phyloP scores from a whole-genome alignment of 2,797 vertebrate species.

The Salmo trutta region DNA sequence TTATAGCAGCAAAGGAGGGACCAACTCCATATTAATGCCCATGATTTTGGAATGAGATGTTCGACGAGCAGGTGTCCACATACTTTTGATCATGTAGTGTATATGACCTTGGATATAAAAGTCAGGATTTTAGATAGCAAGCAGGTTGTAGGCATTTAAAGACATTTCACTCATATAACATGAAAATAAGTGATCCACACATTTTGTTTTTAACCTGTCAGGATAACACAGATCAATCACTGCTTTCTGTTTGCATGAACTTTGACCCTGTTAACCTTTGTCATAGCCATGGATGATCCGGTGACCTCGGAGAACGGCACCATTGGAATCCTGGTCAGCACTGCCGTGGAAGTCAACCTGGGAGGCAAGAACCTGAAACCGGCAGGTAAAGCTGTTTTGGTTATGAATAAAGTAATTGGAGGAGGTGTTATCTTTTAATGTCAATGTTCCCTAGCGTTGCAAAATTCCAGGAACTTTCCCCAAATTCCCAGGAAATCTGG shows the following conservation, averaged over 20 bases:
- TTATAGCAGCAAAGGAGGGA: too few relatives aligned
- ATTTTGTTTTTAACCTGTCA: neutral
- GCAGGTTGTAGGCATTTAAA: neutral
- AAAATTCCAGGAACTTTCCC: neutral
- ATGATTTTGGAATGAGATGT: too few relatives aligned
- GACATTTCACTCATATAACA: neutral
- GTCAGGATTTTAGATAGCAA: neutral
- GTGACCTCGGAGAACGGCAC: slow-evolving; percentile 87
- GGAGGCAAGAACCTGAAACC: slow-evolving; percentile 88
- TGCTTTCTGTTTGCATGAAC: slow-evolving; percentile 11
- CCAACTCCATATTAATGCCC: too few relatives aligned
- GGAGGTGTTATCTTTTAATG: neutral
- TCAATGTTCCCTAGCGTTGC: neutral
- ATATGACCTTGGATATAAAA: neutral
- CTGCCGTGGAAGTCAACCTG: slow-evolving; percentile 89
- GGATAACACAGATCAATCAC: neutral
- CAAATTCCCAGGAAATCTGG: neutral
- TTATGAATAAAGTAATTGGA: neutral
- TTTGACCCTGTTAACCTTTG: slow-evolving; percentile 15
- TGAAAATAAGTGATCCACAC: neutral
- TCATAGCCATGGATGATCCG: slow-evolving; percentile 78
- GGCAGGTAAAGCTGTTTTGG: slow-evolving; percentile 78
- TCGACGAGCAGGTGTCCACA: too few relatives aligned
- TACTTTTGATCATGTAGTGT: too few relatives aligned
- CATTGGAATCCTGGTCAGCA: slow-evolving; percentile 90